These are phyloP conservation scores for Scelioninae gen. 1 DNA, from an alignment of 2,888 invertebrate species.

Conservation along the genomic window DNA sequence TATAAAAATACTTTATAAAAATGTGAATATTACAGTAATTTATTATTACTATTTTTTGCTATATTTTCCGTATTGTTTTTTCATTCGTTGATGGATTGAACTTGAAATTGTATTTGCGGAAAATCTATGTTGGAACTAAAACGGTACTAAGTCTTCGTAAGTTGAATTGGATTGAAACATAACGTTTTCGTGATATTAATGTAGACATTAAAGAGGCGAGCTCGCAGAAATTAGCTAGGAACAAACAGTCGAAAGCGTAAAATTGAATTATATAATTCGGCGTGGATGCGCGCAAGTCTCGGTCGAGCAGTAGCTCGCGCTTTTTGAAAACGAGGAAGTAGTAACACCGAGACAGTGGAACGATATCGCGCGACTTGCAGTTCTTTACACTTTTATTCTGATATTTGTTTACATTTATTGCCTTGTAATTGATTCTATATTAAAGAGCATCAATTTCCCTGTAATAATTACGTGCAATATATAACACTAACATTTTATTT, in stretches of 20 bases:
- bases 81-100: too few species aligned
- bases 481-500: too few species aligned
- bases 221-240: conserved; percentile 76
- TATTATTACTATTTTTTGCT: too few species aligned
- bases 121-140: too few species aligned
- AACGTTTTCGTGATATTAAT: conserved; percentile 43
- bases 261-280: conserved; percentile 78
- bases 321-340: conserved; percentile 62
- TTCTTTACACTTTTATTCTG: conserved; percentile 30
- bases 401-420: conserved; percentile 36
- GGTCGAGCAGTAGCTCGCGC: conserved; percentile 35
- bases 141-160: too few species aligned
- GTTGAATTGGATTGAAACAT: conserved; percentile 8
- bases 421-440: background rate
- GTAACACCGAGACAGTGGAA: conserved; percentile 21
- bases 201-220: conserved; percentile 38
- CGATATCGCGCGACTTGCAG: conserved; percentile 23
- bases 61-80: too few species aligned
- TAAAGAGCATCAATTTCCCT: background rate
- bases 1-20: too few species aligned
- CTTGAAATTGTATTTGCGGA: too few species aligned
- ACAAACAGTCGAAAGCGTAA: conserved; percentile 81
- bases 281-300: conserved; percentile 57
- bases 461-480: too few species aligned
- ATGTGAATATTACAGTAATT: too few species aligned